Conservation (phyloP, 2,797 vertebrate genomes). For the Amblyraja radiata region DNA sequence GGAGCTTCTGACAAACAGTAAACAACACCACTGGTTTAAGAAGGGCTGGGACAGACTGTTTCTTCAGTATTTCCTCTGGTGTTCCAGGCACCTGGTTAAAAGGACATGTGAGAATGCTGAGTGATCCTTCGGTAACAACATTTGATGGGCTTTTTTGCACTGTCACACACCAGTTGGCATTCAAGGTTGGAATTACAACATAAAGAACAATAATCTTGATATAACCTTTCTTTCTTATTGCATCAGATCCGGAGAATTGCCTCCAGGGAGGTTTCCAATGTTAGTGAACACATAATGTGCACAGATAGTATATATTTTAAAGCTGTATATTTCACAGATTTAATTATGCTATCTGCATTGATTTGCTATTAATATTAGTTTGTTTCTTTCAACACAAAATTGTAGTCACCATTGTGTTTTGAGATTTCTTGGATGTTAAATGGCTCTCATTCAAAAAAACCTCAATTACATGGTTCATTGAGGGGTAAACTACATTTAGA, state of each 20-base stretch:
- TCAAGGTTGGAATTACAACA: background rate
- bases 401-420: background rate
- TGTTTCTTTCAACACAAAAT: background rate
- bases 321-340: background rate
- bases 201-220: background rate
- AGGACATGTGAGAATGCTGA: background rate
- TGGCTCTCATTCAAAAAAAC: background rate
- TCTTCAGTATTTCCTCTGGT: background rate
- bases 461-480: background rate
- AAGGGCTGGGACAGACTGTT: background rate
- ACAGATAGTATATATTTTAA: background rate
- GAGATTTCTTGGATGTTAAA: background rate
- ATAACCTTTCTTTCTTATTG: background rate
- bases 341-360: background rate
- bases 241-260: background rate
- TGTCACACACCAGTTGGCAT: background rate
- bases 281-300: too few relatives aligned
- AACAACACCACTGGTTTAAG: background rate
- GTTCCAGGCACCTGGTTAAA: background rate
- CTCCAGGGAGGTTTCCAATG: background rate
- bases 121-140: background rate
- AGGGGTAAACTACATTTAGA: background rate
- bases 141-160: background rate
- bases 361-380: background rate
- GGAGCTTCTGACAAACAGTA: background rate